Percentiles rank a stretch among this genome's conserved stretches.
Conservation (phyloP, 2,113 vertebrate genomes). For the Sprattus sprattus region DNA sequence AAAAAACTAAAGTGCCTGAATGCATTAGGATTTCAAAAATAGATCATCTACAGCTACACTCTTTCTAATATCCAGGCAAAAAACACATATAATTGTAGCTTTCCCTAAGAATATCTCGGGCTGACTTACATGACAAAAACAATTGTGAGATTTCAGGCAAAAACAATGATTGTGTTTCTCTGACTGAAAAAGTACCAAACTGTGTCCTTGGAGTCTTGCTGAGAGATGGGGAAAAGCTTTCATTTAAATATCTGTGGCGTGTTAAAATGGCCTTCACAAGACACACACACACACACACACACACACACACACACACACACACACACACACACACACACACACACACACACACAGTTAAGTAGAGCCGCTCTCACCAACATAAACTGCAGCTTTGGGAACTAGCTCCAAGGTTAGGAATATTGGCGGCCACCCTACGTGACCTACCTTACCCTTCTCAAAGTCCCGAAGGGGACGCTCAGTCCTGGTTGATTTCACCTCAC, state of each 20-base stretch:
- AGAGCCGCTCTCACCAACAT: not conserved
- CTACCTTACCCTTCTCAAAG: no score
- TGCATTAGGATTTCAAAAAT: not conserved
- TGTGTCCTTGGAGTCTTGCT: not conserved
- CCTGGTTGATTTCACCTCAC: not conserved
- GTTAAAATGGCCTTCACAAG: not conserved
- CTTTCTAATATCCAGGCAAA: not conserved
- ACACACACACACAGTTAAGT: not conserved
- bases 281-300: not conserved
- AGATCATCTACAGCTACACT: not conserved
- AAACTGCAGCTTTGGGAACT: not conserved
- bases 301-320: no score
- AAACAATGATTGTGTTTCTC: not conserved
- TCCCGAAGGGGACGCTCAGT: not conserved
- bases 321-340: no score
- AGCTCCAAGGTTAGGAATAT: not conserved
- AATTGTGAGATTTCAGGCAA: not conserved
- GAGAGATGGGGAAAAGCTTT: not conserved
- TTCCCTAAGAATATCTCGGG: no score
- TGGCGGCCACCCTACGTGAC: not conserved
- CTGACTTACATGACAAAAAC: no score
- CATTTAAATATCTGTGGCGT: not conserved
- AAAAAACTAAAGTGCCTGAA: not conserved
- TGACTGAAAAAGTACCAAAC: not conserved
- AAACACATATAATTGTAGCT: not conserved